Base-by-base conservation (phyloP, 2,797 vertebrate genomes). In the Enteromius radiatus region DNA sequence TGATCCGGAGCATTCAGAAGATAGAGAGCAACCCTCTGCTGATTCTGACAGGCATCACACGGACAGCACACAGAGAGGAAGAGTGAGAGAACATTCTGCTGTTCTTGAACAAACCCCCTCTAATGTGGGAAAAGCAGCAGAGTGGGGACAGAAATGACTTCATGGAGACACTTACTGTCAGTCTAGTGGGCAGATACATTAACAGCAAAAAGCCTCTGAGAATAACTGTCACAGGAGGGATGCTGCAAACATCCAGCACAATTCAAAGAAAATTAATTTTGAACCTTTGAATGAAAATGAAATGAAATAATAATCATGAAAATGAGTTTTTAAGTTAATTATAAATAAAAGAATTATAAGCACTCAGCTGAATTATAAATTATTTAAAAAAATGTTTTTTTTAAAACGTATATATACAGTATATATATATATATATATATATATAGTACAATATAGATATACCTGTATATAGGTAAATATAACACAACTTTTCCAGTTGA, bases 21-120 rank as follows among this genome's bases (percentile, higher is more conserved):
- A 81, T 11, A 31, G 3, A 23, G 70, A 54, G 31, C 56, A 52
- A 65, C 70, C 33, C n/a, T 81, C 41, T 65, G 43, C 43, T 59
- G 28, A 61, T 70, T 78, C 52, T 83, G 64, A 83, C 11, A 45
- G 81, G 19, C 61, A 56, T 45, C 74, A 19, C 45, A 36, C 49
- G 45, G 64, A 41, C 36, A 82, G 49, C 36, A 56, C 19, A 69
- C 36, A 61, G 67, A 33, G 52, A 70, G 52, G 65, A 75, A 31
- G 61, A 76, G 63, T 65, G 61, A 54, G 43, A 65, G 69, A 49
- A 74, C 76, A 82, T 75, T 52, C 76, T 77, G 77, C 49, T 83
- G 81, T 84, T 73, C 83, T 85, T 78, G 84, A 28, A 78, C 36
- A 84, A 83, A 80, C 68, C 36, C 12, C 14, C 71, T 73, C 71